Evolutionary conservation across 1,140 invertebrate genomes (phyloP).

Genomic region (Pectinophora gossypiella): DNA sequence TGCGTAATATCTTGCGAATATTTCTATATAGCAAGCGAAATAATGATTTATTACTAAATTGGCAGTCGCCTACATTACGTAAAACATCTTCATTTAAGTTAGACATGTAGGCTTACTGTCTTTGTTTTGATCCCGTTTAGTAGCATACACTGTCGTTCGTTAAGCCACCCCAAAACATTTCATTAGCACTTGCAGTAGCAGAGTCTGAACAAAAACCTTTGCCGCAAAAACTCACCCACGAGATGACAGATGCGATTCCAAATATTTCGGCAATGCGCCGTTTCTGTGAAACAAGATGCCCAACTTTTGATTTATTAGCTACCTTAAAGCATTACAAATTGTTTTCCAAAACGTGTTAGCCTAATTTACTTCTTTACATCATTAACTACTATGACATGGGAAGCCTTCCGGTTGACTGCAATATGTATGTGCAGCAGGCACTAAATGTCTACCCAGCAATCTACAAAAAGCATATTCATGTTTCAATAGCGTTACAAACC

Average conservation of each 20-base stretch:
- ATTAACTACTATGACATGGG: constrained; percentile 10
- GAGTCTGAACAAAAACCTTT: constrained; percentile 34
- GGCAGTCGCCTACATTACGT: too few relatives aligned
- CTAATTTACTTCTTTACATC: constrained; percentile 27
- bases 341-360: constrained; percentile 40
- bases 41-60: too few relatives aligned
- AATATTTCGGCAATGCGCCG: constrained; percentile 64
- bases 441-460: not conserved
- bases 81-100: too few relatives aligned
- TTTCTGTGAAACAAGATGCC: constrained; percentile 57
- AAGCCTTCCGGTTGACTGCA: constrained; percentile 1
- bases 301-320: constrained; percentile 51
- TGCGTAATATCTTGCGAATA: not conserved
- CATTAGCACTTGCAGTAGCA: constrained; percentile 50
- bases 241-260: constrained; percentile 60
- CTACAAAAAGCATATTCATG: constrained; percentile 26
- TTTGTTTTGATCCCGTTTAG: too few relatives aligned
- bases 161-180: constrained; percentile 19
- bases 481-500: constrained; percentile 27
- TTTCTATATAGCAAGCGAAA: too few relatives aligned
- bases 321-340: constrained; percentile 60
- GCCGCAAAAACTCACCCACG: constrained; percentile 37
- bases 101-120: too few relatives aligned
- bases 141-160: too few relatives aligned
- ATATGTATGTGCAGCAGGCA: not conserved